phyloP scores from a whole-genome alignment of 2,113 vertebrate species.

The Dasyurus viverrinus region DNA sequence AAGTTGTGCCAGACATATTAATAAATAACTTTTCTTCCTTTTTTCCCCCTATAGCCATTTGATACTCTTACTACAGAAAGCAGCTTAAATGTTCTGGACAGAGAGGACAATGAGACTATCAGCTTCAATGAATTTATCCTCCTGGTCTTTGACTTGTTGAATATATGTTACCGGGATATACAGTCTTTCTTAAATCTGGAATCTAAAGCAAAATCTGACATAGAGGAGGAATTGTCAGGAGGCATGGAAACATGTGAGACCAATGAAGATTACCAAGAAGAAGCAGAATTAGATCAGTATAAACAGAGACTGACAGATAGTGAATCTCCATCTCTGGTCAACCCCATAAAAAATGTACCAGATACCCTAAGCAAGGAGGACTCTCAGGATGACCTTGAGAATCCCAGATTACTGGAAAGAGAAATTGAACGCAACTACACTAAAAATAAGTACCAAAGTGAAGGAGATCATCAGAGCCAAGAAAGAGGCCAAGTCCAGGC shows the following conservation, averaged over 20 bases:
- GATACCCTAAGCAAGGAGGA: background rate
- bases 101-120: slow-evolving; percentile 28
- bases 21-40: slow-evolving; percentile 35
- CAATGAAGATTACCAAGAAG: background rate
- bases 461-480: slow-evolving; percentile 26
- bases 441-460: slow-evolving; percentile 6
- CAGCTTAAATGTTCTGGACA: slow-evolving; percentile 56
- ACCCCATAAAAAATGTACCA: background rate
- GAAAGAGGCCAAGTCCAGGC: background rate
- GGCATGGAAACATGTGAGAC: background rate
- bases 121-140: slow-evolving; percentile 70
- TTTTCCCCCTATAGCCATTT: slow-evolving; percentile 56
- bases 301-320: background rate
- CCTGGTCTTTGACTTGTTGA: slow-evolving; percentile 58
- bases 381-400: slow-evolving; percentile 1
- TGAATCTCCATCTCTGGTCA: slow-evolving; percentile 12
- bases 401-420: slow-evolving; percentile 7
- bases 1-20: background rate
- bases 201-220: slow-evolving; percentile 21
- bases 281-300: slow-evolving; percentile 8
- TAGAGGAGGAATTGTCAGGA: slow-evolving; percentile 29
- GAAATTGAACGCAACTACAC: background rate
- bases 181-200: slow-evolving; percentile 38
- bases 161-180: slow-evolving; percentile 45
- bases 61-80: slow-evolving; percentile 54